Conservation (phyloP, 2,888 invertebrate genomes). For the Eupithecia exiguata region DNA sequence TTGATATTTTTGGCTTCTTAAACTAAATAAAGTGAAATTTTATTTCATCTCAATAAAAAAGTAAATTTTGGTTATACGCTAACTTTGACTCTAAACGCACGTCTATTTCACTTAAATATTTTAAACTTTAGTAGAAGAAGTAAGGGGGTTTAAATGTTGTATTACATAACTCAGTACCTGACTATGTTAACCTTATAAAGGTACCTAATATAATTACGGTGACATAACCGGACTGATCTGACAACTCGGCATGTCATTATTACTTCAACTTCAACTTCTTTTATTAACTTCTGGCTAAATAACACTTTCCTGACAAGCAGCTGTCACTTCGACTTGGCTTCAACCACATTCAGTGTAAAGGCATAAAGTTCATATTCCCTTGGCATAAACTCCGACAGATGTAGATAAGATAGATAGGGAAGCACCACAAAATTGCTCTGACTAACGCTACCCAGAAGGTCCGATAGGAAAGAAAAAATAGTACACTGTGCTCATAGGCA, state of each 20-base stretch:
- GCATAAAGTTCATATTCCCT: conserved; percentile 15
- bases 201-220: neutral
- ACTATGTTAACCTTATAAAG: neutral
- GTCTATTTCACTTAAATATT: too few species aligned
- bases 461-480: neutral
- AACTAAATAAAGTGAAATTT: neutral
- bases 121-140: neutral
- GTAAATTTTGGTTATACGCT: neutral
- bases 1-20: neutral
- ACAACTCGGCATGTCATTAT: conserved; percentile 2
- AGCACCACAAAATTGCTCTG: neutral
- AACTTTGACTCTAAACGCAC: too few species aligned
- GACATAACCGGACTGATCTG: neutral
- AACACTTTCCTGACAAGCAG: conserved; percentile 14
- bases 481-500: too few species aligned
- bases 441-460: neutral
- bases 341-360: neutral
- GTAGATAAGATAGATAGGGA: conserved; percentile 37
- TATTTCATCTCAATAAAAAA: neutral
- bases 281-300: conserved; percentile 16
- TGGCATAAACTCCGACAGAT: conserved; percentile 12
- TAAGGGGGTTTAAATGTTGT: neutral
- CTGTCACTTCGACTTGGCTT: neutral
- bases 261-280: too few species aligned
- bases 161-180: neutral